Base-by-base conservation (phyloP, 1,140 invertebrate genomes). In the Neuroterus valhalla region DNA sequence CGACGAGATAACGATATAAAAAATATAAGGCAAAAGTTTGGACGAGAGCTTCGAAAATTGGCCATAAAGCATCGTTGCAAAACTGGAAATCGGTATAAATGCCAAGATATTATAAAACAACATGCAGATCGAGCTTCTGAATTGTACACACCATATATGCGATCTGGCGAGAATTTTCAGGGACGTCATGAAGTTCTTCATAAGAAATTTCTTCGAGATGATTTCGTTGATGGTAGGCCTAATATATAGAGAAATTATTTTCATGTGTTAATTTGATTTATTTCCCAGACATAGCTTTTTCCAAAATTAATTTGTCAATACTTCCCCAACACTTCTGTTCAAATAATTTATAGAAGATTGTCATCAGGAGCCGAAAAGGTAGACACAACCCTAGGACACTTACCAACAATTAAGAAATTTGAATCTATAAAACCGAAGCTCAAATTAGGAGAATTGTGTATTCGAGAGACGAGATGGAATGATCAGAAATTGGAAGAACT, bases 401-500 rank as follows among this genome's bases (percentile, higher is more conserved):
- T 90, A 14, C 76, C 81, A 6, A 78, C 42, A 11, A 71, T 86
- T 23, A 79, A 85, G 70, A 77, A 83, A 23, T 73, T 85, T 3
- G 81, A 82, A 72, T 70, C 75, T 12, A 79, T 82, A 46, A 78
- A 85, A 50, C 45, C 69, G 31, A 83, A 84, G 68, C 75, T 81
- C 62, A 84, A 84, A 72, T 72, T 81, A 6, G 81, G 79, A 42
- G 85, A 88, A 50, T 74, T 92, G 4, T 94, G 93, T 78, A 86
- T 91, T 46, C 87, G 91, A 31, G 90, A 92, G 82, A 93, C 92
- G 3, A 92, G 92, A 84, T 94, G 92, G 93, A 93, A 91, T 31
- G 90, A 92, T 46, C 89, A 92, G 72, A 92, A 92, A 69, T 70
- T 94, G 26, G 90, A 91, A 81, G 84, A 89, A 45, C 85, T 94